Percentiles rank a stretch among this genome's conserved stretches.
Conservation (phyloP, 2,797 vertebrate species). For the Gymnoscopelus braueri region DNA sequence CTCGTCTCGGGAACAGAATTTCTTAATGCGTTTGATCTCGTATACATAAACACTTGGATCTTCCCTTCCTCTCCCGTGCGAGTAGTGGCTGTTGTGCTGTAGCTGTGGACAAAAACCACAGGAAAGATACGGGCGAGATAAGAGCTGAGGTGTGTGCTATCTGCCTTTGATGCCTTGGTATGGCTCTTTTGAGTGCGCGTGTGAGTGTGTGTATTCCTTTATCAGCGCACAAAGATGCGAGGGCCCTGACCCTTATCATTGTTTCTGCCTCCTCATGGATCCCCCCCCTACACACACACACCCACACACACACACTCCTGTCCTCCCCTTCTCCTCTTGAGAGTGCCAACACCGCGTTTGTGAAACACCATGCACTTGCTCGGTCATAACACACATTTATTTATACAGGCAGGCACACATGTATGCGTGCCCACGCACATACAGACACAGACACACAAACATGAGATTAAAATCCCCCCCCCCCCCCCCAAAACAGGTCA, state of each 20-base stretch:
- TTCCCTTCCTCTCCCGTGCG: not conserved
- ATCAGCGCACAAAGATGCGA: constrained; percentile 66
- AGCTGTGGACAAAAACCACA: constrained; percentile 31
- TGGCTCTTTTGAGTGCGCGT: constrained; percentile 15
- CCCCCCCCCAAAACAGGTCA: constrained; percentile 61
- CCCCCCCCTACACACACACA: constrained; percentile 5
- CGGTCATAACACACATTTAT: constrained; percentile 25
- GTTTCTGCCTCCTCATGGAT: constrained; percentile 43
- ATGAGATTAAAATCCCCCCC: not conserved
- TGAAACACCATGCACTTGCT: not conserved
- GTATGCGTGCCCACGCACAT: constrained; percentile 13
- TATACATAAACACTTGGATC: too few relatives aligned
- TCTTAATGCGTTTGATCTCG: too few relatives aligned
- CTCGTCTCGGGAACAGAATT: too few relatives aligned
- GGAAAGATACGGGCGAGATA: constrained; percentile 41
- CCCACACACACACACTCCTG: not conserved
- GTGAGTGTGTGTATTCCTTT: constrained; percentile 53
- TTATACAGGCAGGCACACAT: constrained; percentile 27
- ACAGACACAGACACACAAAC: constrained; percentile 32
- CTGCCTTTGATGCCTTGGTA: constrained; percentile 58
- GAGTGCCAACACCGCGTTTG: constrained; percentile 28
- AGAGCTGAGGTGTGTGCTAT: constrained; percentile 55
- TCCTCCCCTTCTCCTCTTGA: constrained; percentile 43
- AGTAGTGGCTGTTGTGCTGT: constrained; percentile 18
- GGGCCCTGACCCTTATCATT: constrained; percentile 65